Evolutionary conservation across 1,140 invertebrate species (phyloP).

Genomic region (Atta texana): DNA sequence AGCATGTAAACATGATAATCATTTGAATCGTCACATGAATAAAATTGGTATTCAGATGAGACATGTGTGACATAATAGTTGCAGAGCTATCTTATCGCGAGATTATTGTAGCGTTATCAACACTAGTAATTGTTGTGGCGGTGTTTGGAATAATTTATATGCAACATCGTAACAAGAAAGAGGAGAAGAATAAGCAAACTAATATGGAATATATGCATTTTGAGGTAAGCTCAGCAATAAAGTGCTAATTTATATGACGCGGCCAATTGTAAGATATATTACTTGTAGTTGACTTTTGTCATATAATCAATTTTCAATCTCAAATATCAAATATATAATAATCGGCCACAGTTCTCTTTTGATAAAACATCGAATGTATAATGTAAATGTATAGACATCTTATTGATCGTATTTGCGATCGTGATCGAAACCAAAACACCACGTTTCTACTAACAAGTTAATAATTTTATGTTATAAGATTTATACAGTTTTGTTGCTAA

Average conservation of each 20-base stretch:
- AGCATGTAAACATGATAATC: background rate
- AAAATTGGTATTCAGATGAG: constrained; percentile 1
- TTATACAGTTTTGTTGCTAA: background rate
- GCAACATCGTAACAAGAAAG: constrained; percentile 27
- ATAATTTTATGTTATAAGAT: background rate
- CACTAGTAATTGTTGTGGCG: constrained; percentile 47
- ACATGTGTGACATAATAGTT: background rate
- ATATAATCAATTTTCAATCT: background rate
- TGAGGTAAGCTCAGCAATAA: constrained; percentile 63
- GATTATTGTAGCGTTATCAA: constrained; percentile 54
- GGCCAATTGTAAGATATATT: background rate
- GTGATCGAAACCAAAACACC: no score
- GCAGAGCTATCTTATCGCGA: constrained; percentile 29
- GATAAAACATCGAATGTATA: background rate
- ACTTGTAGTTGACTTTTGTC: background rate
- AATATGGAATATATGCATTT: constrained; percentile 70
- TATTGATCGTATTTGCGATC: background rate
- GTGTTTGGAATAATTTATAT: constrained; percentile 60
- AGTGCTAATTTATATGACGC: background rate
- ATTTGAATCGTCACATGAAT: background rate
- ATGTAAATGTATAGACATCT: background rate
- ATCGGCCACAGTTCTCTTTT: background rate
- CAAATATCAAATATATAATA: background rate
- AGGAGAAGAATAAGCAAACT: constrained; percentile 41
- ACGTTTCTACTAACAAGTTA: background rate